Percentiles rank a stretch among this genome's conserved stretches.
These are phyloP conservation scores for Macropis europaea DNA, from an alignment of 2,888 invertebrate species.

Conservation along the genomic window DNA sequence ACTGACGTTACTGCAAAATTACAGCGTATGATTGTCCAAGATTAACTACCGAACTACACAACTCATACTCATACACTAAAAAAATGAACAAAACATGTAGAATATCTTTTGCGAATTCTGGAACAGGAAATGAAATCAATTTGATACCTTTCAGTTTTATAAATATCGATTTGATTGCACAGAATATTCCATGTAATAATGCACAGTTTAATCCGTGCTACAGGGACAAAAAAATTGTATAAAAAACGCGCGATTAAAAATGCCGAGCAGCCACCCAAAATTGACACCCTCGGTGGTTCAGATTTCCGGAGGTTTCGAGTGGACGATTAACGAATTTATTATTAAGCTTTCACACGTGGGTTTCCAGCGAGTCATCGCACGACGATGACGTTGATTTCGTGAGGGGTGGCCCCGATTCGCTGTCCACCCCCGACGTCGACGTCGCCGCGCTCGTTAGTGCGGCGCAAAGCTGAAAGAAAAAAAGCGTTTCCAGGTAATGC, in stretches of 20 bases:
- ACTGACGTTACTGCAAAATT: too few species aligned
- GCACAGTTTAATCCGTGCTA: too few species aligned
- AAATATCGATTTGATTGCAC: too few species aligned
- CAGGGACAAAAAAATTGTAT: too few species aligned
- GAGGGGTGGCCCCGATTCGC: not conserved
- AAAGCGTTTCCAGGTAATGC: constrained; percentile 60
- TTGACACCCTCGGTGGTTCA: not conserved
- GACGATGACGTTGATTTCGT: constrained; percentile 5
- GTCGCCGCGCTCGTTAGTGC: constrained; percentile 40
- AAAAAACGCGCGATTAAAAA: not conserved
- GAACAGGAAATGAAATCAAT: too few species aligned
- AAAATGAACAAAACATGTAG: too few species aligned
- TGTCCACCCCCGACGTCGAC: constrained; percentile 19
- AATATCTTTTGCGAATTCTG: too few species aligned
- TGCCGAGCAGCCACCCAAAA: not conserved
- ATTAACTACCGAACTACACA: too few species aligned
- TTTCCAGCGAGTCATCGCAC: constrained; percentile 42
- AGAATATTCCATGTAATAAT: too few species aligned
- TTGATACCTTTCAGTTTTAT: too few species aligned
- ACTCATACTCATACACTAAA: too few species aligned
- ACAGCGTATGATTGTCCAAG: too few species aligned
- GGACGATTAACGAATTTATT: constrained; percentile 22
- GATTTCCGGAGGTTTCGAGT: not conserved
- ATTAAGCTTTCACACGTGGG: constrained; percentile 30
- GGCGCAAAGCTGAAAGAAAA: constrained; percentile 30